A percentile compares a stretch with the other conserved stretches of the same genome.
These are phyloP conservation scores for Drosophila dunni DNA, from an alignment of 1,140 invertebrate species.

Conservation along the genomic window DNA sequence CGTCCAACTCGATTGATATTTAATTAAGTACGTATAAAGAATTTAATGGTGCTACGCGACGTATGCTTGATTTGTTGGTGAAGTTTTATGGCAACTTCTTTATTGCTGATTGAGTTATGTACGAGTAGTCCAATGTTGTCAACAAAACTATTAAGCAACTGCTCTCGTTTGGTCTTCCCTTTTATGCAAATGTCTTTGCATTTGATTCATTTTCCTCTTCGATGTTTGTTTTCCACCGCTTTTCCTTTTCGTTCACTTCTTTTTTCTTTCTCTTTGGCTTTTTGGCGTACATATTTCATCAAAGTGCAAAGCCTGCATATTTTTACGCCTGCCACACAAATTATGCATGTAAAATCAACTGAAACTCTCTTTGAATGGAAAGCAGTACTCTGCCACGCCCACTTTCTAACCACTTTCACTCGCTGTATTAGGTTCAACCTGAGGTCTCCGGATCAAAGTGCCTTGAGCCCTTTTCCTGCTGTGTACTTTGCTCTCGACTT, in stretches of 20 bases:
- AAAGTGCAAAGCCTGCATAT: conserved; percentile 76
- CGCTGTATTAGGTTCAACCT: conserved; percentile 60
- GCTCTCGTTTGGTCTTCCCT: conserved; percentile 7
- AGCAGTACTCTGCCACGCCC: conserved; percentile 21
- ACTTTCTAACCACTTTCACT: conserved; percentile 32
- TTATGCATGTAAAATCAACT: conserved; percentile 77
- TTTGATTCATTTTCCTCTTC: conserved; percentile 22
- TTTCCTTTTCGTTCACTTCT: conserved; percentile 19
- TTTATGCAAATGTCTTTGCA: conserved; percentile 67
- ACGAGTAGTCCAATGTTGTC: conserved; percentile 21
- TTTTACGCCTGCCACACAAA: conserved; percentile 62
- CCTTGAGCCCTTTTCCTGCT: conserved; percentile 54
- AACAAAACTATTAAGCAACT: conserved; percentile 62
- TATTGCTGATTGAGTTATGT: conserved; percentile 43
- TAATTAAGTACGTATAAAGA: conserved; percentile 50
- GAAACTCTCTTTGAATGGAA: conserved; percentile 34
- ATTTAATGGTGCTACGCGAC: conserved; percentile 12
- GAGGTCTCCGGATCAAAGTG: conserved; percentile 56
- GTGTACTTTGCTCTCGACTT: conserved; percentile 58
- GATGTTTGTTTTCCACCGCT: conserved; percentile 1
- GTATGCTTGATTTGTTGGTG: conserved; percentile 38
- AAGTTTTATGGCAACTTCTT: conserved; percentile 30
- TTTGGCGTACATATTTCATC: conserved; percentile 72
- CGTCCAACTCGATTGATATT: conserved; percentile 35
- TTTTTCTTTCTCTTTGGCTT: no score